Evolutionary conservation across 2,888 invertebrate genomes (phyloP).

Genomic region (Volucella inanis): DNA sequence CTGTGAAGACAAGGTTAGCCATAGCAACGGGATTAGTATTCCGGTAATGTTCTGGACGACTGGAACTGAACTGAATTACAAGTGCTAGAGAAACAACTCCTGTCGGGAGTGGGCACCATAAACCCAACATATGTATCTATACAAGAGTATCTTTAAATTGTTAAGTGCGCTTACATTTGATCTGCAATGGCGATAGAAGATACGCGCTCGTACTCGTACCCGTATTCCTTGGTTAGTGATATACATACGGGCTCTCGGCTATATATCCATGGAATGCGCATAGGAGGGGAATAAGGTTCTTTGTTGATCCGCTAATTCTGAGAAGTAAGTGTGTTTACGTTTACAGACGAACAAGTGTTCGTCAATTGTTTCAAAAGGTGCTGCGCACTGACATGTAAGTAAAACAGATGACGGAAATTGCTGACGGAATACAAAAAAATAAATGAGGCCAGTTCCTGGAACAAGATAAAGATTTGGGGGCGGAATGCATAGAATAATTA

Average conservation of each 20-base stretch:
- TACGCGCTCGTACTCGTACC: too few species aligned
- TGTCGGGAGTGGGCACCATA: constrained; percentile 31
- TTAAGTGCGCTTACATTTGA: constrained; percentile 63
- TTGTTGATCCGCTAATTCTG: constrained; percentile 67
- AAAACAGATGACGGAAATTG: constrained; percentile 12
- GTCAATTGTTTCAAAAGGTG: constrained; percentile 49
- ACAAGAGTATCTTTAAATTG: constrained; percentile 44
- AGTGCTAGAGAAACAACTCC: constrained; percentile 57
- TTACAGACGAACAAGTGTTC: constrained; percentile 5
- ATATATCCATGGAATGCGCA: constrained; percentile 33
- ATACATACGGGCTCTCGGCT: constrained; percentile 7
- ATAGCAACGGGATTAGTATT: constrained; percentile 68
- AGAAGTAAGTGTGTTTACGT: constrained; percentile 44
- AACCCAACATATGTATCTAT: neutral
- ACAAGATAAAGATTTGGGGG: too few species aligned
- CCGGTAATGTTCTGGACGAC: constrained; percentile 67
- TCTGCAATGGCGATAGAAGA: constrained; percentile 52
- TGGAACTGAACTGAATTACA: constrained; percentile 72
- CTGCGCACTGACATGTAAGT: neutral
- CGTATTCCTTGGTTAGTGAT: constrained; percentile 38
- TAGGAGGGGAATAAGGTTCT: constrained; percentile 27
- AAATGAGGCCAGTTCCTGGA: too few species aligned
- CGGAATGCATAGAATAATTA: too few species aligned
- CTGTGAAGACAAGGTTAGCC: constrained; percentile 38
- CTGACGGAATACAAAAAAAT: neutral